phyloP scores from a whole-genome alignment of 2,113 vertebrate genomes.

The Odocoileus hemionus region DNA sequence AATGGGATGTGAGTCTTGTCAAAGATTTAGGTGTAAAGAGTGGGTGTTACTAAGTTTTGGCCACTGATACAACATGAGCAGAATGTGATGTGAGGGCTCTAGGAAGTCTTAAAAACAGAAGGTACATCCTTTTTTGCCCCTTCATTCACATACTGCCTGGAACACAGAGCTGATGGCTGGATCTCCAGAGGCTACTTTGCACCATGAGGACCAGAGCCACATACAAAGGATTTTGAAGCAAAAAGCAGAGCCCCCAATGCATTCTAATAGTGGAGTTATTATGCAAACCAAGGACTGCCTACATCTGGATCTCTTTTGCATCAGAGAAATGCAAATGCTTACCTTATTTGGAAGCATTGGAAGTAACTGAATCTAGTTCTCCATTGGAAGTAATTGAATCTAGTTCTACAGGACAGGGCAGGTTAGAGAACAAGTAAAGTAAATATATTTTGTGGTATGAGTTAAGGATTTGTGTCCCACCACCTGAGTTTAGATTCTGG shows the following conservation, averaged over 20 bases:
- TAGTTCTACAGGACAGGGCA: neutral
- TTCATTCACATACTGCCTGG: neutral
- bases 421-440: neutral
- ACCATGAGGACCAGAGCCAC: neutral
- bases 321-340: neutral
- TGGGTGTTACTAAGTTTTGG: neutral
- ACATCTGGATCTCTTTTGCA: neutral
- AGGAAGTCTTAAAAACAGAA: neutral
- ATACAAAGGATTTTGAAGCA: neutral
- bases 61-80: neutral
- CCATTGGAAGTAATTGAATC: neutral
- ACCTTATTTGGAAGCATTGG: neutral
- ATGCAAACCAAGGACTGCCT: neutral
- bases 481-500: neutral
- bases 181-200: neutral
- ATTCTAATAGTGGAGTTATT: neutral
- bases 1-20: neutral
- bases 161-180: neutral
- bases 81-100: neutral
- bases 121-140: neutral
- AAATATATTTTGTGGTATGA: fast-evolving
- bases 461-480: neutral
- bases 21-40: neutral
- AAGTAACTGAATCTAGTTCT: neutral
- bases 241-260: neutral